Evolutionary conservation across 2,113 vertebrate species (phyloP).

Genomic region (Isichthys henryi): DNA sequence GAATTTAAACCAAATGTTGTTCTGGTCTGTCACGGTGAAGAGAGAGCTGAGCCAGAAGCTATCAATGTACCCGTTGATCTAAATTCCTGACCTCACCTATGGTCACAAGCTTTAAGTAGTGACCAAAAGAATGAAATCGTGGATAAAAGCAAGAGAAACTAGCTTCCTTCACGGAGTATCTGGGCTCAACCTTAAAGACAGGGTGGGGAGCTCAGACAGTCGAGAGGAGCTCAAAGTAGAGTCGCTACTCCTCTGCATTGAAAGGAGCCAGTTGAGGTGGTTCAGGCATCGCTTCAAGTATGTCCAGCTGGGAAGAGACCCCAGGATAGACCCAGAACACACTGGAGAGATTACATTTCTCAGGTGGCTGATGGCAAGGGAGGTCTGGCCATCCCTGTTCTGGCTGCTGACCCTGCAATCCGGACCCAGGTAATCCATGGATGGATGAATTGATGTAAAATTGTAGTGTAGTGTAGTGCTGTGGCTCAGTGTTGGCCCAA

Average conservation of each 20-base stretch:
- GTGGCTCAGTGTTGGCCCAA: background rate
- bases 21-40: background rate
- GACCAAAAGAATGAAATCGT: background rate
- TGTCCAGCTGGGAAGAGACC: background rate
- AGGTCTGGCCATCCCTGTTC: background rate
- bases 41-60: background rate
- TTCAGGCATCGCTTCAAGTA: background rate
- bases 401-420: background rate
- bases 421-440: background rate
- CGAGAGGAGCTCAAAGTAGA: background rate
- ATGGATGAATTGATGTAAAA: background rate
- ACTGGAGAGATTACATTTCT: background rate
- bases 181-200: background rate
- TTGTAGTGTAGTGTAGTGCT: background rate
- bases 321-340: background rate
- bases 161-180: background rate
- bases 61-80: background rate
- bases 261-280: background rate
- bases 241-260: background rate
- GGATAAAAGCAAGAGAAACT: background rate
- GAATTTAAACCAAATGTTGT: background rate
- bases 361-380: background rate
- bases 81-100: background rate
- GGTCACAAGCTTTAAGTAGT: background rate
- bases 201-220: background rate